These are phyloP conservation scores for Condylura cristata DNA, from an alignment of 2,113 vertebrate species.

Conservation along the genomic window DNA sequence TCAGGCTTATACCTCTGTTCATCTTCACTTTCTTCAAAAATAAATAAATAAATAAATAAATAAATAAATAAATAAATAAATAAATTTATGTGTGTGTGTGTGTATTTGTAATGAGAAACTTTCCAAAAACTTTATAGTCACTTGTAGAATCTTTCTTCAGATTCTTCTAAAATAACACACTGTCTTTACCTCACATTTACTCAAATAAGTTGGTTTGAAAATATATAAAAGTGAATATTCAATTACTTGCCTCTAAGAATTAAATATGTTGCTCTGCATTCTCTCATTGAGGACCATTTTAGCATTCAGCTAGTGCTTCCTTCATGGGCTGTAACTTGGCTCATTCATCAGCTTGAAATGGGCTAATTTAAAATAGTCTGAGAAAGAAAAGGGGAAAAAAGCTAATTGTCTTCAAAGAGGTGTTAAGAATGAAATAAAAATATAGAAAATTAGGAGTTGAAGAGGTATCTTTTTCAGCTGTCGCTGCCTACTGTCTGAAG, in stretches of 20 bases:
- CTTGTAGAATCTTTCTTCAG: background rate
- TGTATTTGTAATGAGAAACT: background rate
- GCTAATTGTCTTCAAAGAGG: constrained; percentile 70
- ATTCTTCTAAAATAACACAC: background rate
- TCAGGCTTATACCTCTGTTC: too few species aligned
- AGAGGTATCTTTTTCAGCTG: constrained; percentile 41
- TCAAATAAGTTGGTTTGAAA: constrained; percentile 44
- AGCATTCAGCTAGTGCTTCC: background rate
- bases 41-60: too few species aligned
- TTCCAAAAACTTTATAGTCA: background rate
- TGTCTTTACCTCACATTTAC: background rate
- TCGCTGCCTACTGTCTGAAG: background rate
- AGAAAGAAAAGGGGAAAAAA: constrained; percentile 54
- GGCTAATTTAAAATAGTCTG: constrained; percentile 64
- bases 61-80: too few species aligned
- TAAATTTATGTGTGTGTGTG: background rate
- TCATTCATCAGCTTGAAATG: constrained; percentile 63
- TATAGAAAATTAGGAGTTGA: constrained; percentile 61
- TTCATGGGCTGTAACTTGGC: constrained; percentile 51
- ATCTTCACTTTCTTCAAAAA: background rate
- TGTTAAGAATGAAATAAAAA: constrained; percentile 72
- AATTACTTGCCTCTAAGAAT: constrained; percentile 25
- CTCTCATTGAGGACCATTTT: background rate
- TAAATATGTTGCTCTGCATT: background rate
- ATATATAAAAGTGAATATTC: background rate